phyloP scores from a whole-genome alignment of 2,113 vertebrate genomes.

The Sialia sialis region DNA sequence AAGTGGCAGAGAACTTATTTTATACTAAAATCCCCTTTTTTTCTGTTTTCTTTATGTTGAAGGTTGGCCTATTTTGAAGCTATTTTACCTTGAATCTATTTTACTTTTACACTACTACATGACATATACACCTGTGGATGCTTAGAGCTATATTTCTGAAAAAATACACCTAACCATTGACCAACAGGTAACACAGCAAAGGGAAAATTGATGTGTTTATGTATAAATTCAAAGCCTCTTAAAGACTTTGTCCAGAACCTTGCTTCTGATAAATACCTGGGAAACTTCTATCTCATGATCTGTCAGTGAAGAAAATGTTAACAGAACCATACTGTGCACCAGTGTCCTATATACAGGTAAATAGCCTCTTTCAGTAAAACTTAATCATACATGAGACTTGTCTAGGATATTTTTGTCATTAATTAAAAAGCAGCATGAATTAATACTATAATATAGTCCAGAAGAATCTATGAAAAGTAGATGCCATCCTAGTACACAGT shows the following conservation, averaged over 20 bases:
- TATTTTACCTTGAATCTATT: background rate
- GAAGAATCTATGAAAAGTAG: background rate
- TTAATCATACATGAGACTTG: background rate
- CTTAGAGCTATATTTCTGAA: background rate
- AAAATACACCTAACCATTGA: background rate
- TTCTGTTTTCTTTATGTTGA: background rate
- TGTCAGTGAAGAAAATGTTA: background rate
- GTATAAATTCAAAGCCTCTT: background rate
- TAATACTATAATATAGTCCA: background rate
- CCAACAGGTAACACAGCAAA: accelerated
- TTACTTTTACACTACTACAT: background rate
- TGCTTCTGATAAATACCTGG: background rate
- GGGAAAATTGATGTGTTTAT: background rate
- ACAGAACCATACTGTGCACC: background rate
- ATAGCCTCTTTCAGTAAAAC: background rate
- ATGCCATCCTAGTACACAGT: background rate
- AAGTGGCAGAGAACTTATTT: background rate
- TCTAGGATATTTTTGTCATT: background rate
- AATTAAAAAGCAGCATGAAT: background rate
- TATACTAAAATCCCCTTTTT: accelerated
- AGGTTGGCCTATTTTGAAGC: background rate
- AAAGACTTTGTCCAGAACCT: background rate
- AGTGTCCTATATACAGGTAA: background rate
- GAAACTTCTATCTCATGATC: background rate
- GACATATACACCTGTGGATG: background rate